These are phyloP conservation scores for Ectemnius continuus DNA, from an alignment of 2,888 invertebrate genomes.

Conservation along the genomic window DNA sequence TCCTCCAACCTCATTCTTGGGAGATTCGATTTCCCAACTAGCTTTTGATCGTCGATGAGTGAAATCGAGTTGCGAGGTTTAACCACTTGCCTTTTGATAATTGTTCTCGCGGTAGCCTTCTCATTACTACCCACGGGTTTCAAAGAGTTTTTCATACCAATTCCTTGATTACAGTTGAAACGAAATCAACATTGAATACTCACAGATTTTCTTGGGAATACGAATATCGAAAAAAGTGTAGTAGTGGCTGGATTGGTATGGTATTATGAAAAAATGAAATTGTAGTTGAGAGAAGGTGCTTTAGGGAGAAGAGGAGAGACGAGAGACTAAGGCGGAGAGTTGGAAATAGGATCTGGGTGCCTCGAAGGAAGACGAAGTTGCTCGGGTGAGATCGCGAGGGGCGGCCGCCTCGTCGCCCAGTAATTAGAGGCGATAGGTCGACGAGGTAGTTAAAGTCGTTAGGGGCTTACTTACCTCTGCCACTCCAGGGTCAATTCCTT, in stretches of 20 bases:
- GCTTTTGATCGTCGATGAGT: constrained; percentile 50
- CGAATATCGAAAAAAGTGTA: not conserved
- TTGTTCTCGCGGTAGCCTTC: not conserved
- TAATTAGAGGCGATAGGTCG: constrained; percentile 54
- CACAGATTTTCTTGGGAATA: constrained; percentile 18
- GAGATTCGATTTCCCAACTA: constrained; percentile 49
- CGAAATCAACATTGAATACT: not conserved
- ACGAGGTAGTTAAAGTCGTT: constrained; percentile 52
- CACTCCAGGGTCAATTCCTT: constrained; percentile 43
- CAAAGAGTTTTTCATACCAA: not conserved
- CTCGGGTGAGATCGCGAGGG: not conserved
- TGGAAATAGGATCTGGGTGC: not conserved
- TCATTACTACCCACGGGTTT: not conserved
- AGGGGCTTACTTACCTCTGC: constrained; percentile 43
- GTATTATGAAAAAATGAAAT: no score
- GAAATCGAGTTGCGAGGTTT: constrained; percentile 49
- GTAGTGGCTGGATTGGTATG: no score
- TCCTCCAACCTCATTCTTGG: constrained; percentile 47
- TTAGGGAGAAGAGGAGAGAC: not conserved
- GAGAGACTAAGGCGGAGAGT: no score
- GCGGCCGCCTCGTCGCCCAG: constrained; percentile 3
- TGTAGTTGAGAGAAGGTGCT: no score
- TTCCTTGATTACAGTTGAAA: not conserved
- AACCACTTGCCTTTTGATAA: constrained; percentile 7
- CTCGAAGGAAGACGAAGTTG: not conserved